Evolutionary conservation across 2,888 invertebrate species (phyloP).

Genomic region (Acronicta aceris): DNA sequence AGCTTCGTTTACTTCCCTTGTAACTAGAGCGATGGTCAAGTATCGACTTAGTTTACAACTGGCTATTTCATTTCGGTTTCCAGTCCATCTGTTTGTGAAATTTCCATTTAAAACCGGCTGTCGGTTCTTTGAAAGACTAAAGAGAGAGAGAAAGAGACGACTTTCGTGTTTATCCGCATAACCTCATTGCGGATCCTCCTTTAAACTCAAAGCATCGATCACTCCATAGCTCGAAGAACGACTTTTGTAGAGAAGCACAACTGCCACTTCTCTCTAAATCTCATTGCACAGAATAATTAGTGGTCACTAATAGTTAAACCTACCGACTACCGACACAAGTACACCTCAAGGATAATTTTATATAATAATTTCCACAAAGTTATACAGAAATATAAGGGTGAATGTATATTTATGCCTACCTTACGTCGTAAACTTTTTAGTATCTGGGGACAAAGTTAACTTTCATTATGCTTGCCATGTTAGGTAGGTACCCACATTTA

Average conservation of each 20-base stretch:
- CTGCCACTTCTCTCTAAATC: not conserved
- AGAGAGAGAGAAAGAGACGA: not conserved
- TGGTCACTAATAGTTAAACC: not conserved
- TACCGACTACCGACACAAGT: not conserved
- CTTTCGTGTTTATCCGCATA: not conserved
- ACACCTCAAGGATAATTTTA: slow-evolving; percentile 18
- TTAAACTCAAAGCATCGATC: not conserved
- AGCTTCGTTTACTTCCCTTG: not conserved
- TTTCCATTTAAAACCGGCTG: no score
- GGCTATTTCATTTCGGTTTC: no score
- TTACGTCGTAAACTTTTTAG: slow-evolving; percentile 56
- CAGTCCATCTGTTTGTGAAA: no score
- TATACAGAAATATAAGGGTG: slow-evolving; percentile 40
- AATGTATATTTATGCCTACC: slow-evolving; percentile 51
- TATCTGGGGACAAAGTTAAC: slow-evolving; percentile 55
- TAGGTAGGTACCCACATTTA: slow-evolving; percentile 43
- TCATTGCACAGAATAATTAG: slow-evolving; percentile 10
- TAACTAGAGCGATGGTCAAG: not conserved
- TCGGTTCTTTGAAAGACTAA: not conserved
- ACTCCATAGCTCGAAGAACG: not conserved
- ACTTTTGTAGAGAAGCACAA: slow-evolving; percentile 9
- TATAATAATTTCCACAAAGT: slow-evolving; percentile 49
- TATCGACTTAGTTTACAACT: no score
- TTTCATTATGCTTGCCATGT: slow-evolving; percentile 48
- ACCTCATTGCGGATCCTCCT: not conserved